Conservation (phyloP, 2,113 vertebrate genomes). For the Cervus canadensis region DNA sequence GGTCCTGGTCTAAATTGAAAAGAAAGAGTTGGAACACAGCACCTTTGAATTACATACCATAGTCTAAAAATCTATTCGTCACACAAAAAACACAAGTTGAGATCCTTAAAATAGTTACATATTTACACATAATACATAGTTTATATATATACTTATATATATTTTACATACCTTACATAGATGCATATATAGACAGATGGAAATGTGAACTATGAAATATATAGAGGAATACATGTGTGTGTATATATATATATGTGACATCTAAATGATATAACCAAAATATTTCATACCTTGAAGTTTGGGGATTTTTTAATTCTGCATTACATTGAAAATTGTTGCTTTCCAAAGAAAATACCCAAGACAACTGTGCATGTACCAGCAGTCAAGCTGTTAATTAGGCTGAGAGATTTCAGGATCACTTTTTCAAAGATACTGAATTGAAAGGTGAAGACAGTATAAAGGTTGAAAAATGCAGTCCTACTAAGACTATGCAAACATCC, state of each 20-base stretch:
- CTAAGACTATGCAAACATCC: neutral
- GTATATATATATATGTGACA: rapidly evolving
- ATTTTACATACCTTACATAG: neutral
- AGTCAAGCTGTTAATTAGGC: neutral
- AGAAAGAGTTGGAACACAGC: neutral
- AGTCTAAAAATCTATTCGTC: neutral
- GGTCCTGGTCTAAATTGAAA: neutral
- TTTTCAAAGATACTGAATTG: neutral
- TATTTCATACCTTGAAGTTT: neutral
- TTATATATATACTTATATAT: neutral
- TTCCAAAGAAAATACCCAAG: neutral
- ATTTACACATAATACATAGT: neutral
- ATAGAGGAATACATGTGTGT: neutral
- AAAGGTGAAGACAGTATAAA: neutral
- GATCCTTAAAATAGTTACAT: neutral
- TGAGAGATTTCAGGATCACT: neutral
- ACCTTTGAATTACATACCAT: neutral
- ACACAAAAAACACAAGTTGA: neutral
- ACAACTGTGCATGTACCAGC: neutral
- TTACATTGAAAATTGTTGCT: neutral
- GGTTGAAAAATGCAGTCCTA: neutral
- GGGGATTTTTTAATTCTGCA: neutral
- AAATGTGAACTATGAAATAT: neutral
- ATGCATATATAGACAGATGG: neutral
- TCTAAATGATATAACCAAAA: neutral